Evolutionary conservation across 1,140 invertebrate species (phyloP).

Genomic region (Drosophila obscura): DNA sequence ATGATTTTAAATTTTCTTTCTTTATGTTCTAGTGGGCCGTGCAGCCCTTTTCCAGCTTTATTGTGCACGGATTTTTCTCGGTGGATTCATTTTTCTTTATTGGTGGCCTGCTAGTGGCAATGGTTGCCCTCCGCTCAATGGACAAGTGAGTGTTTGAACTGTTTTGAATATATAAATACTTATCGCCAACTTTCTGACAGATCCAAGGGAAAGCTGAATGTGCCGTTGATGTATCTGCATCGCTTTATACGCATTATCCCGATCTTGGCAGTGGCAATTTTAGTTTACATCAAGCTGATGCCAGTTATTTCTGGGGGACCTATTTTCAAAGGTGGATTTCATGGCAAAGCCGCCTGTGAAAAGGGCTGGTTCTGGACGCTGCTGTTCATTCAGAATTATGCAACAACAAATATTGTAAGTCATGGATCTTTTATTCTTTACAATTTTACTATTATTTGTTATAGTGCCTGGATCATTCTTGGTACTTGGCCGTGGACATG

Average conservation of each 20-base stretch:
- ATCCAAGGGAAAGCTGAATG: conserved; percentile 52
- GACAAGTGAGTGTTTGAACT: conserved; percentile 86
- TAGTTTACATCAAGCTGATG: conserved; percentile 44
- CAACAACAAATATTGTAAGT: conserved; percentile 30
- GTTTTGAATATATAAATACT: neutral
- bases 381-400: conserved; percentile 65
- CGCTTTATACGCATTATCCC: conserved; percentile 60
- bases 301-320: conserved; percentile 47
- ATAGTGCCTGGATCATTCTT: conserved; percentile 94
- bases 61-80: conserved; percentile 85
- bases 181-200: conserved; percentile 3
- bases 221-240: conserved; percentile 67
- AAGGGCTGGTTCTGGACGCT: conserved; percentile 60
- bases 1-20: neutral
- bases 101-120: conserved; percentile 87
- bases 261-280: conserved; percentile 38
- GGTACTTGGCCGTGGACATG: conserved; percentile 94
- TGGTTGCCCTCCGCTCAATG: conserved; percentile 86
- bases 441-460: neutral
- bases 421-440: rapidly evolving
- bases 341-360: conserved; percentile 64
- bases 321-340: conserved; percentile 25
- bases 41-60: conserved; percentile 85
- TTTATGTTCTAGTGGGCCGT: conserved; percentile 54
- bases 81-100: conserved; percentile 89